Percentiles rank a stretch among this genome's conserved stretches.
Conservation (phyloP, 2,888 invertebrate species). For the Lathronympha strigana region DNA sequence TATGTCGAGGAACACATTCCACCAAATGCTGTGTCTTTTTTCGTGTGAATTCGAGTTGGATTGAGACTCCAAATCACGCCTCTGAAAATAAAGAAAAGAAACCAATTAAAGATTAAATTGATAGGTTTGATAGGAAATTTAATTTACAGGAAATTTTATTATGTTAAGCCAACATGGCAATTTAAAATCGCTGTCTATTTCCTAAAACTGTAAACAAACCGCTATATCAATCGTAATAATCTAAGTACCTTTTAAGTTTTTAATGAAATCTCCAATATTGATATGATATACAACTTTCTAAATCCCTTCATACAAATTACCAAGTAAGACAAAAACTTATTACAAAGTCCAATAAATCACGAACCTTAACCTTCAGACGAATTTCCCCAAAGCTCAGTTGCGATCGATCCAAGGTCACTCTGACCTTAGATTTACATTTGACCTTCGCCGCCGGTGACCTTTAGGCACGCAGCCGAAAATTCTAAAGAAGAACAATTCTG, state of each 20-base stretch:
- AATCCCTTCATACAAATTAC: neutral
- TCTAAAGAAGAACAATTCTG: constrained; percentile 24
- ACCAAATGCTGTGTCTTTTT: constrained; percentile 18
- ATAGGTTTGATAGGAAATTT: no score
- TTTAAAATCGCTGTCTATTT: no score
- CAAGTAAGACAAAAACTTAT: neutral
- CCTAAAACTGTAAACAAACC: no score
- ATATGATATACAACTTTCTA: no score
- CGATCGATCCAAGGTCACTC: constrained; percentile 38
- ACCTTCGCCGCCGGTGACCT: constrained; percentile 42
- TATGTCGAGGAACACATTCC: constrained; percentile 21
- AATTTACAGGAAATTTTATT: no score
- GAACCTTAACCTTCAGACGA: constrained; percentile 5
- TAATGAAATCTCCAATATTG: no score
- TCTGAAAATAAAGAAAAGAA: constrained; percentile 21
- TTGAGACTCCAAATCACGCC: constrained; percentile 28
- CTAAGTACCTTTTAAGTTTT: no score
- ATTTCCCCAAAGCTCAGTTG: constrained; percentile 2
- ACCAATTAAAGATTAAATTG: neutral
- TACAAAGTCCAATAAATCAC: neutral
- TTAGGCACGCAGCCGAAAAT: constrained; percentile 37
- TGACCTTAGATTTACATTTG: constrained; percentile 41
- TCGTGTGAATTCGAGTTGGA: neutral
- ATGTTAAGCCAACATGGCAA: no score
- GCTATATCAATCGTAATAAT: no score